A percentile compares a stretch with the other conserved stretches of the same genome.
Conservation (phyloP, 2,113 vertebrate species). For the Paratilapia polleni region DNA sequence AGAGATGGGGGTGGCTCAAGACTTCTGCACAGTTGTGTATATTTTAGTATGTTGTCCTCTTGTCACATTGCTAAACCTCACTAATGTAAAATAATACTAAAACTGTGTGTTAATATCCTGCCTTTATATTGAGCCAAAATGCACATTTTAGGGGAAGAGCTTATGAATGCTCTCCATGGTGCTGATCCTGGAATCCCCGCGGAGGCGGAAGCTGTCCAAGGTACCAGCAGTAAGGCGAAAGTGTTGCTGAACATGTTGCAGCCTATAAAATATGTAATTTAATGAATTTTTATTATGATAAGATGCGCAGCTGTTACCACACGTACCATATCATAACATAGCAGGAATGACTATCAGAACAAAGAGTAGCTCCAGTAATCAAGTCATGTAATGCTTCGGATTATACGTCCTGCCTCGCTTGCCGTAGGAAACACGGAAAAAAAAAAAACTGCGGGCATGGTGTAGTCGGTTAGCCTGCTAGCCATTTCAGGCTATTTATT, state of each 20-base stretch:
- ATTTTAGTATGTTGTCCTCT: background rate
- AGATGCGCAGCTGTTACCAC: background rate
- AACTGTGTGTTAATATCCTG: background rate
- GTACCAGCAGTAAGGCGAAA: background rate
- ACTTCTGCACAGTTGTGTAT: background rate
- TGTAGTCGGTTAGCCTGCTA: slow-evolving; percentile 36
- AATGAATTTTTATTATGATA: background rate
- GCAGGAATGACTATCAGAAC: background rate
- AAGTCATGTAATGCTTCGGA: background rate
- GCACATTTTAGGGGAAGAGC: background rate
- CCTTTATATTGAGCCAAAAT: background rate
- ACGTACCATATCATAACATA: background rate
- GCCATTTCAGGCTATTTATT: slow-evolving; percentile 14
- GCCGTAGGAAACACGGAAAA: slow-evolving; percentile 62
- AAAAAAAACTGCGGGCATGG: background rate
- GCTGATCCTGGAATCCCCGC: slow-evolving; percentile 10
- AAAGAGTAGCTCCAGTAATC: background rate
- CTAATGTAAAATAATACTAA: background rate
- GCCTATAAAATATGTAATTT: background rate
- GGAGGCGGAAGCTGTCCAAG: background rate
- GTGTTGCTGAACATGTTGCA: background rate
- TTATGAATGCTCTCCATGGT: slow-evolving; percentile 31
- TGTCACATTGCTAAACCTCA: background rate
- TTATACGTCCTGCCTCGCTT: slow-evolving; percentile 8
- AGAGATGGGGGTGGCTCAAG: background rate